Conservation (phyloP, 92 coral and sea anemone genomes). For the Porites divaricata region DNA sequence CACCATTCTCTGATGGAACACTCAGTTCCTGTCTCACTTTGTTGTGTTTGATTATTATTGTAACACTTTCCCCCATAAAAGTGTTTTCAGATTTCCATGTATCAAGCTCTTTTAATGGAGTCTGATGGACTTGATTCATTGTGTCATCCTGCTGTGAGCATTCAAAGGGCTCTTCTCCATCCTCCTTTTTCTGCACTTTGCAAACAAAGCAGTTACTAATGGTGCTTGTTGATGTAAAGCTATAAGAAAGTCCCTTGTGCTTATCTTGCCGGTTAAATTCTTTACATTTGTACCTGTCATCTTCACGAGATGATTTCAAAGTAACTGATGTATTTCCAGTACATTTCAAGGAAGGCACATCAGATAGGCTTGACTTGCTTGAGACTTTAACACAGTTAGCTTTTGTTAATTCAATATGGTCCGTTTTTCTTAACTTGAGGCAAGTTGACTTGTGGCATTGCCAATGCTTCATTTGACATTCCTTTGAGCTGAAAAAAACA, state of each 20-base stretch:
- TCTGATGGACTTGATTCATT: neutral
- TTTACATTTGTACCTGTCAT: neutral
- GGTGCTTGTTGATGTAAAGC: neutral
- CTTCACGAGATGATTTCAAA: neutral
- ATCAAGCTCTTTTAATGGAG: neutral
- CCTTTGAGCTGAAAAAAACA: constrained; percentile 56
- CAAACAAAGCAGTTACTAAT: too few species aligned
- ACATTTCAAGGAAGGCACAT: neutral
- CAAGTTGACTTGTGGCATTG: constrained; percentile 68
- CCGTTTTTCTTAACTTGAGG: neutral
- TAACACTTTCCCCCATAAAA: constrained; percentile 3
- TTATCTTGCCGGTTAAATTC: neutral
- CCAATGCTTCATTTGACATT: constrained; percentile 83
- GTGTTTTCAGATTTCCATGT: neutral
- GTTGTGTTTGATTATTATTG: constrained; percentile 75
- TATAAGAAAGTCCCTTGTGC: neutral
- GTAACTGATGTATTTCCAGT: too few species aligned
- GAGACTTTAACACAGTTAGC: neutral
- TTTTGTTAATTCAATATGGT: neutral
- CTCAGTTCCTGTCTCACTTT: constrained; percentile 70
- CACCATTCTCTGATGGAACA: constrained; percentile 31
- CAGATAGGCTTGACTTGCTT: neutral
- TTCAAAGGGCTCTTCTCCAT: neutral
- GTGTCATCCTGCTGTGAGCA: too few species aligned
- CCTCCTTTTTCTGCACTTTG: neutral